These are phyloP conservation scores for Sula dactylatra DNA, from an alignment of 2,113 vertebrate species.

Conservation along the genomic window DNA sequence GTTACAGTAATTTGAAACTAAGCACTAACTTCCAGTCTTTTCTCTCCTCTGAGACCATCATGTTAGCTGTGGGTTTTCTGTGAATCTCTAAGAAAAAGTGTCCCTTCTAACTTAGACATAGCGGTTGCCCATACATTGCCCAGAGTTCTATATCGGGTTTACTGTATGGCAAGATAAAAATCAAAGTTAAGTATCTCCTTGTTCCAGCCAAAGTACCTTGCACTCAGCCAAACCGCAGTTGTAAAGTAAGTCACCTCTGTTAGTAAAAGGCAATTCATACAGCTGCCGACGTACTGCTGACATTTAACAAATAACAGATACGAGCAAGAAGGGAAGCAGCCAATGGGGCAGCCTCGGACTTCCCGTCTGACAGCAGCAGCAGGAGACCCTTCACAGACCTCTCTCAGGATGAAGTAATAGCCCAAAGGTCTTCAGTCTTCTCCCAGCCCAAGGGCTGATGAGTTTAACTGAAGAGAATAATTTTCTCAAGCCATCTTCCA, in stretches of 20 bases:
- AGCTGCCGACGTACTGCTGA: background rate
- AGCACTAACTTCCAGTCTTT: background rate
- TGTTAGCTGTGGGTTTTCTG: background rate
- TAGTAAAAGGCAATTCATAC: background rate
- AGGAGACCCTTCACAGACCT: background rate
- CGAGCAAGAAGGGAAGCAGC: background rate
- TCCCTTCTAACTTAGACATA: background rate
- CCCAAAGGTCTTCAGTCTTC: background rate
- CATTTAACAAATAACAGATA: slow-evolving; percentile 1
- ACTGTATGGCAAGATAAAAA: background rate
- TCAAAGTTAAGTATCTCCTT: background rate
- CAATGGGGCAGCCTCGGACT: background rate
- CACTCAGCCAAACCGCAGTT: background rate
- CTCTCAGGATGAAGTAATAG: background rate
- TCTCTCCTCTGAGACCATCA: background rate
- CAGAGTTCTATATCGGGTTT: background rate
- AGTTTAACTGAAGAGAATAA: background rate
- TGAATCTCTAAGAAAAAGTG: background rate
- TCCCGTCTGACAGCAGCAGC: background rate
- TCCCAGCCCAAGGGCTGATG: background rate
- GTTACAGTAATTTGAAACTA: background rate
- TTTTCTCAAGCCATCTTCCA: background rate
- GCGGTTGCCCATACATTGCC: background rate
- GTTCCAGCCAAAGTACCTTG: background rate
- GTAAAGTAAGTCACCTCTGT: background rate